phyloP scores from a whole-genome alignment of 2,113 vertebrate species.

The Alces alces region DNA sequence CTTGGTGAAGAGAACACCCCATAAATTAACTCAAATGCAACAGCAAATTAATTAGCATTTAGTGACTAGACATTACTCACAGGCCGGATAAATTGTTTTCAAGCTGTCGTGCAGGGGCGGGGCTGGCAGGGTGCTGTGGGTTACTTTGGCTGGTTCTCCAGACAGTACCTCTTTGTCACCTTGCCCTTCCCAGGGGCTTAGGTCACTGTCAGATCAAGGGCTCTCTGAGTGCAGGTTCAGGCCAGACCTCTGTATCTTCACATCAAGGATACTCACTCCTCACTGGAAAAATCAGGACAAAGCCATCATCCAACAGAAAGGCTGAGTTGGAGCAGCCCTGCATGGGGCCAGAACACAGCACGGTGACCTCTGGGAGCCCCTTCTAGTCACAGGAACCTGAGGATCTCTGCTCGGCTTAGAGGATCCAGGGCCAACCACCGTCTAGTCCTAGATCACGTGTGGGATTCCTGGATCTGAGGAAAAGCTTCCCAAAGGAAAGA shows the following conservation, averaged over 20 bases:
- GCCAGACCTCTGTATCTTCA: neutral
- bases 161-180: neutral
- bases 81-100: conserved; percentile 44
- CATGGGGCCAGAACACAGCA: neutral
- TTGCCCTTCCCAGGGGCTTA: neutral
- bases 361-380: neutral
- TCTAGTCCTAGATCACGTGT: neutral
- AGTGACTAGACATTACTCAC: conserved; percentile 67
- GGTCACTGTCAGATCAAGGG: neutral
- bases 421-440: neutral
- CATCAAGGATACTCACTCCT: rapidly evolving
- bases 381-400: neutral
- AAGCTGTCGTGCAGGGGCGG: neutral
- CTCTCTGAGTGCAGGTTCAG: neutral
- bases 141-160: neutral
- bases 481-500: neutral
- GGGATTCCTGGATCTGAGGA: neutral
- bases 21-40: conserved; percentile 76
- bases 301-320: no score
- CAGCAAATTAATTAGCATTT: conserved; percentile 73
- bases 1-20: conserved; percentile 68
- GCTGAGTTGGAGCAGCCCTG: rapidly evolving
- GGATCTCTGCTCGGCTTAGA: neutral
- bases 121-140: neutral
- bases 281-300: neutral